A percentile compares a stretch with the other conserved stretches of the same genome.
These are phyloP conservation scores for Drosophila truncata DNA, from an alignment of 1,140 invertebrate genomes.

Conservation along the genomic window DNA sequence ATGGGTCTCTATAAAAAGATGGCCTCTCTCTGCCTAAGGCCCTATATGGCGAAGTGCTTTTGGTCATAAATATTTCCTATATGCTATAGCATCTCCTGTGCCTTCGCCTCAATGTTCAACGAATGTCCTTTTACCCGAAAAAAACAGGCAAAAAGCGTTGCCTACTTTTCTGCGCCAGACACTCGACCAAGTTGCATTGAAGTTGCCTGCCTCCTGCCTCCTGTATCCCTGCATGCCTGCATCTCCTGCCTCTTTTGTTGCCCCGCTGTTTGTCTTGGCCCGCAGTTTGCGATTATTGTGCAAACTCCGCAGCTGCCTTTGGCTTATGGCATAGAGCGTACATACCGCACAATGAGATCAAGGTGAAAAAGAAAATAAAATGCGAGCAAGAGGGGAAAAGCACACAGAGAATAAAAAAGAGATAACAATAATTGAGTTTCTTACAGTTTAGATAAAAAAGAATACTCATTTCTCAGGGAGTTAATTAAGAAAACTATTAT, in stretches of 20 bases:
- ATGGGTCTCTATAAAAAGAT: slow-evolving; percentile 34
- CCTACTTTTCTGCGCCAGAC: slow-evolving; percentile 60
- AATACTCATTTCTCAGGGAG: background rate
- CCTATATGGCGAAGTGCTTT: slow-evolving; percentile 13
- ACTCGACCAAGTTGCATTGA: slow-evolving; percentile 47
- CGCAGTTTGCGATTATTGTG: slow-evolving; percentile 49
- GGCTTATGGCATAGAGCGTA: slow-evolving; percentile 35
- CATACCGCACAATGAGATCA: slow-evolving; percentile 44
- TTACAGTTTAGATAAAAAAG: too few species aligned
- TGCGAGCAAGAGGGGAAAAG: slow-evolving; percentile 6
- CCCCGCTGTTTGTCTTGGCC: slow-evolving; percentile 51
- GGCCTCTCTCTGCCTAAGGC: slow-evolving; percentile 2
- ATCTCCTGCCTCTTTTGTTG: background rate
- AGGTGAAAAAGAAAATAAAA: slow-evolving; percentile 54
- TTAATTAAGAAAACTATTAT: background rate
- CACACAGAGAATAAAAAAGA: slow-evolving; percentile 24
- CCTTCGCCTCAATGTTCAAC: background rate
- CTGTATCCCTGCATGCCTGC: slow-evolving; percentile 21
- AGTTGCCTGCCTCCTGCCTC: slow-evolving; percentile 35
- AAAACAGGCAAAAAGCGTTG: slow-evolving; percentile 41
- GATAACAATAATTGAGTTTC: background rate
- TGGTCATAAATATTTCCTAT: slow-evolving; percentile 48
- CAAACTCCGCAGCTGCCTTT: slow-evolving; percentile 44
- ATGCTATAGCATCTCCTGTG: background rate
- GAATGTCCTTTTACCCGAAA: slow-evolving; percentile 22